phyloP scores from a whole-genome alignment of 2,113 vertebrate genomes.

The Bubo blakistoni region DNA sequence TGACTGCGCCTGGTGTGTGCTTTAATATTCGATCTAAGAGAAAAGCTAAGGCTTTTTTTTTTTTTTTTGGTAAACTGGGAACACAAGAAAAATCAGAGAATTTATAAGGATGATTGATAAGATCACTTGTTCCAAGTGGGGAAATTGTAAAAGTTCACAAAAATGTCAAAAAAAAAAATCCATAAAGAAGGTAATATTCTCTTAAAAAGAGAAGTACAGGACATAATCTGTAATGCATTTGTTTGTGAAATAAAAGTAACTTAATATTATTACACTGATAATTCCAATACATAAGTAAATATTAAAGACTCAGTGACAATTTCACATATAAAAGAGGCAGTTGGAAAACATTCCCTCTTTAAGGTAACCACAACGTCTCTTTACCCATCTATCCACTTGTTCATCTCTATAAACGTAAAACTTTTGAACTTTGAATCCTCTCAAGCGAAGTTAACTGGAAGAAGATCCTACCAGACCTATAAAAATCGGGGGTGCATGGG shows the following conservation, averaged over 20 bases:
- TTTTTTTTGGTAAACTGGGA: background rate
- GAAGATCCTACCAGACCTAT: background rate
- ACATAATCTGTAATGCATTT: constrained; percentile 31
- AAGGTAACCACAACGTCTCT: background rate
- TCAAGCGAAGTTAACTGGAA: background rate
- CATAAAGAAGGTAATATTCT: constrained; percentile 26
- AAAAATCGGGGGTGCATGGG: accelerated
- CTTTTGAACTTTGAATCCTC: background rate
- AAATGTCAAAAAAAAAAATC: constrained; percentile 4
- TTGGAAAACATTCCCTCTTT: background rate
- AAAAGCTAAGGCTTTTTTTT: constrained; percentile 13
- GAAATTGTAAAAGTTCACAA: constrained; percentile 46
- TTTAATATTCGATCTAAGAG: constrained; percentile 62
- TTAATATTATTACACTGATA: constrained; percentile 24
- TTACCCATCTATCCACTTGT: background rate
- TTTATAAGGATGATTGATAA: constrained; percentile 27
- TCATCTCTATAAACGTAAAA: background rate
- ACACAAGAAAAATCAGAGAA: constrained; percentile 37
- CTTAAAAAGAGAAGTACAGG: background rate
- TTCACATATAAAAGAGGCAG: background rate
- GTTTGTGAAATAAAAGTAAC: constrained; percentile 37
- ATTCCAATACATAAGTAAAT: constrained; percentile 50
- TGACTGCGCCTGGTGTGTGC: constrained; percentile 53
- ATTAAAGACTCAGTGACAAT: constrained; percentile 27
- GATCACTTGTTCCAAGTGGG: background rate